phyloP scores from a whole-genome alignment of 1,140 invertebrate genomes.

The Hirudo medicinalis region DNA sequence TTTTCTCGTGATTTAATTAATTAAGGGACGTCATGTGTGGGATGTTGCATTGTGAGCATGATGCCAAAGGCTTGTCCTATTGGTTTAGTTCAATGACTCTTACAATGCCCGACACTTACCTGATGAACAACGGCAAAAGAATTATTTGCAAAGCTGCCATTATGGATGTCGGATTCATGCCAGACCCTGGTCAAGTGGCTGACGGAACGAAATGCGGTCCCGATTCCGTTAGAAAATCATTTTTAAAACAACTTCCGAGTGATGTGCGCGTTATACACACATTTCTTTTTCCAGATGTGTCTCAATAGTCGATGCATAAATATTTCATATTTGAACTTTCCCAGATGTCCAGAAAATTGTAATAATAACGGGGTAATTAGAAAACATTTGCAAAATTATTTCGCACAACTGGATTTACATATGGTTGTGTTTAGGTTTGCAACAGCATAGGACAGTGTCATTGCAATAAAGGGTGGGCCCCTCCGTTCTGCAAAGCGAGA shows the following conservation, averaged over 20 bases:
- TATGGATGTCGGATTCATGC: constrained; percentile 77
- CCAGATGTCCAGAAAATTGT: constrained; percentile 60
- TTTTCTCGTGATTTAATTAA: constrained; percentile 17
- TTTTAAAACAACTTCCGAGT: too few species aligned
- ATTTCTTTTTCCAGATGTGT: constrained; percentile 66
- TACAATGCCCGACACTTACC: constrained; percentile 30
- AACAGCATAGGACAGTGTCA: constrained; percentile 85
- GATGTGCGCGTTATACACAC: constrained; percentile 16
- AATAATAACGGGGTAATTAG: constrained; percentile 58
- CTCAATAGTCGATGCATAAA: constrained; percentile 74
- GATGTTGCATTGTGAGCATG: constrained; percentile 79
- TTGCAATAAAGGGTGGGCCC: constrained; percentile 74
- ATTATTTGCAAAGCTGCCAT: constrained; percentile 24
- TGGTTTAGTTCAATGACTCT: constrained; percentile 79
- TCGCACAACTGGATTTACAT: background rate
- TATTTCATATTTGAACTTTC: constrained; percentile 50
- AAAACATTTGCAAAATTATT: background rate
- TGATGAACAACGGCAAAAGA: background rate
- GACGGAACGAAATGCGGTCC: constrained; percentile 86
- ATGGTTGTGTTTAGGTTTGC: constrained; percentile 49
- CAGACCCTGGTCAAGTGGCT: constrained; percentile 84
- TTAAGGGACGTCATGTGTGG: constrained; percentile 68
- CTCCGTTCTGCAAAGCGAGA: constrained; percentile 66
- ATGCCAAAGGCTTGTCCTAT: constrained; percentile 83
- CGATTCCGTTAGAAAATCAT: constrained; percentile 53